Evolutionary conservation across 2,888 invertebrate species (phyloP).

Genomic region (Amaurobius ferox): DNA sequence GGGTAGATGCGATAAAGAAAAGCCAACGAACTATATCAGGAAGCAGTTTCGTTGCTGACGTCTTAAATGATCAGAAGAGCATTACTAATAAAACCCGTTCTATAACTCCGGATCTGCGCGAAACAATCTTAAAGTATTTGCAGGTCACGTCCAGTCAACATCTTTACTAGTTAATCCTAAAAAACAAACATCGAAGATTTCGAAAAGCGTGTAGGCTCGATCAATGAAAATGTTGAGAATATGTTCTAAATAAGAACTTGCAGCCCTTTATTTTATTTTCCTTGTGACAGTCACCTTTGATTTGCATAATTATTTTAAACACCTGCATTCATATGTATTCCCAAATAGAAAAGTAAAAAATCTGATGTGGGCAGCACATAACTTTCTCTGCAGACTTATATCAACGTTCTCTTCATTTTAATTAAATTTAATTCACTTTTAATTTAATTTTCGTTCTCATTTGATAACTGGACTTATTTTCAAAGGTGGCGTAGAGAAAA

Average conservation of each 20-base stretch:
- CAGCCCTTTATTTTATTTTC: not conserved
- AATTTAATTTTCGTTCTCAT: too few relatives aligned
- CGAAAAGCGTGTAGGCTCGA: not conserved
- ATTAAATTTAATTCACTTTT: too few relatives aligned
- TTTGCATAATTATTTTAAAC: too few relatives aligned
- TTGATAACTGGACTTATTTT: too few relatives aligned
- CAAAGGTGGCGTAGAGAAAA: too few relatives aligned
- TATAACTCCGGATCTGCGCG: not conserved
- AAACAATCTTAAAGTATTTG: not conserved
- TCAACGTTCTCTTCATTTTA: too few relatives aligned
- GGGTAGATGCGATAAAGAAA: not conserved
- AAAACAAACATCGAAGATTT: slow-evolving; percentile 5
- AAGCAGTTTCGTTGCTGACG: not conserved
- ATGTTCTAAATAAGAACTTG: not conserved
- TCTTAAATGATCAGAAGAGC: slow-evolving; percentile 12
- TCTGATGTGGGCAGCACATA: too few relatives aligned
- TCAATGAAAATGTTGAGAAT: not conserved
- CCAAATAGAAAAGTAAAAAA: too few relatives aligned
- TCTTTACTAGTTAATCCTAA: not conserved
- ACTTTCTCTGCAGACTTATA: too few relatives aligned
- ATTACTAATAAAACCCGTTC: slow-evolving; percentile 7
- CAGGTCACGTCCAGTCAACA: slow-evolving; percentile 27
- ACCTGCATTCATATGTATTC: too few relatives aligned
- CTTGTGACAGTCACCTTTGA: too few relatives aligned
- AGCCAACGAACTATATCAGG: not conserved